Evolutionary conservation across 2,888 invertebrate genomes (phyloP).

Genomic region (Machimus atricapillus): DNA sequence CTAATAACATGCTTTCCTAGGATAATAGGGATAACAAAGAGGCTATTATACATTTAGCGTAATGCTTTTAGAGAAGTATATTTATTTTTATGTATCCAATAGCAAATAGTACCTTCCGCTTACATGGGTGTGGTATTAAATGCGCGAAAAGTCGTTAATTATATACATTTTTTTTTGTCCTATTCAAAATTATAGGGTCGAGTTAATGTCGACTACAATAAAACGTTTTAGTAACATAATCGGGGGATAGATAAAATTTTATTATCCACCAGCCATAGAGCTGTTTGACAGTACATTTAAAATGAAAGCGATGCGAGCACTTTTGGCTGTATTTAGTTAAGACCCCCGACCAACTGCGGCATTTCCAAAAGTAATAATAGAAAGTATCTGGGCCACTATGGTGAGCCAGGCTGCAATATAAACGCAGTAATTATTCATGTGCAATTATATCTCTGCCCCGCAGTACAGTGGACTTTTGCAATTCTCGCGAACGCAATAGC

Average conservation of each 20-base stretch:
- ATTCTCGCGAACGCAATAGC: slow-evolving; percentile 9
- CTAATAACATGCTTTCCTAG: not conserved
- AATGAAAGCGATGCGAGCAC: not conserved
- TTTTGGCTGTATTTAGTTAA: not conserved
- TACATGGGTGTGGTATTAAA: not conserved
- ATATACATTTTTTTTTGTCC: not conserved
- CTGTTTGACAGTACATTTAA: not conserved
- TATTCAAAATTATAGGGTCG: not conserved
- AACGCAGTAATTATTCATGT: slow-evolving; percentile 18
- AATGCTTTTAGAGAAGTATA: not conserved
- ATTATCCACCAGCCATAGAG: not conserved
- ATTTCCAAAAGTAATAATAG: not conserved
- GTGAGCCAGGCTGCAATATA: not conserved
- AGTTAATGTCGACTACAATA: not conserved
- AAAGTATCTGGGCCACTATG: not conserved
- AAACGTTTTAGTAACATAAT: not conserved
- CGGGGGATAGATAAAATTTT: not conserved
- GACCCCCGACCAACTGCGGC: not conserved
- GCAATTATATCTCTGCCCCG: not conserved
- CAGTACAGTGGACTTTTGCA: not conserved
- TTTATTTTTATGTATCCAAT: not conserved
- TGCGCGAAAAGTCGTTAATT: not conserved
- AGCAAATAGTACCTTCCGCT: not conserved
- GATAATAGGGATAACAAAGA: not conserved
- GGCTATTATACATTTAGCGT: not conserved